These are phyloP conservation scores for Poliocrania exsul DNA, from an alignment of 2,797 vertebrate species.

Conservation along the genomic window DNA sequence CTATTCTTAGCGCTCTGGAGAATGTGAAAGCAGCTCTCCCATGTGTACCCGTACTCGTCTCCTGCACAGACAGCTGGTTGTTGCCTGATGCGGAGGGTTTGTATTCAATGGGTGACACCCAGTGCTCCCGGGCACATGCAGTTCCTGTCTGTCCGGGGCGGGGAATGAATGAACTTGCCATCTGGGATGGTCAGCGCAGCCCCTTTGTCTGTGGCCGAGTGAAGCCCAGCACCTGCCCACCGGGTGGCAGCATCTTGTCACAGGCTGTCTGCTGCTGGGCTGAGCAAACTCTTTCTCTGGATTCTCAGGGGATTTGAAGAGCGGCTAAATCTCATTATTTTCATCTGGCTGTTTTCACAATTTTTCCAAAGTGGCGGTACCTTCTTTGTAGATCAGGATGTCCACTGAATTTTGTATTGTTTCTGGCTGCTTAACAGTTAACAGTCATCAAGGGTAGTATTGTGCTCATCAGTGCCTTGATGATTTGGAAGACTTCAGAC, in stretches of 20 bases:
- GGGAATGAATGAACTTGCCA: not conserved
- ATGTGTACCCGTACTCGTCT: not conserved
- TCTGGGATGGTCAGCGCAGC: not conserved
- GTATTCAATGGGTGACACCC: not conserved
- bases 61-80: not conserved
- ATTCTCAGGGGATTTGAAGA: not conserved
- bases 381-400: not conserved
- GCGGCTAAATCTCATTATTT: not conserved
- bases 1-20: not conserved
- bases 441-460: not conserved
- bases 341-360: not conserved
- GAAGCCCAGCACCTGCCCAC: slow-evolving; percentile 1
- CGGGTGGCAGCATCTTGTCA: not conserved
- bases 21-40: not conserved
- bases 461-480: not conserved
- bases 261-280: not conserved
- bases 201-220: not conserved
- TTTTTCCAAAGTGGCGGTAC: fast-evolving
- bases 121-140: not conserved
- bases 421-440: not conserved
- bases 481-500: not conserved
- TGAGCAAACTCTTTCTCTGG: not conserved
- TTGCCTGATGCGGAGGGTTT: not conserved
- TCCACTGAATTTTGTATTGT: not conserved
- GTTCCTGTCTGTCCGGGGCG: not conserved